Evolutionary conservation across 2,797 vertebrate species (phyloP).

Genomic region (Podarcis lilfordi): DNA sequence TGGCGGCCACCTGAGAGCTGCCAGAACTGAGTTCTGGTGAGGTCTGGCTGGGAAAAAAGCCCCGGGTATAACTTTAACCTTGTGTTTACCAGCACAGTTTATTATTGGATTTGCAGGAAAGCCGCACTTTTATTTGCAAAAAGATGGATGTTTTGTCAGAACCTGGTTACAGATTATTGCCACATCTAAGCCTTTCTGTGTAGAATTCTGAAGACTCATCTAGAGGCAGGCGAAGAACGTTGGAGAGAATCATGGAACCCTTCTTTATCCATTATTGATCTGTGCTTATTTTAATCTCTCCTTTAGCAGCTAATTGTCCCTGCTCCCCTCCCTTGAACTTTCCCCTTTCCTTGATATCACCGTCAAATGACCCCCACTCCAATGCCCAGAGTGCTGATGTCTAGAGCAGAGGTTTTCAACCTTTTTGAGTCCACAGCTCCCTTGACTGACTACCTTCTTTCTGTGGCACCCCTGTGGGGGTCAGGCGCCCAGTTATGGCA

Average conservation of each 20-base stretch:
- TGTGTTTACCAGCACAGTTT: not conserved
- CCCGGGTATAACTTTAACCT: not conserved
- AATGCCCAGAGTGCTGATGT: not conserved
- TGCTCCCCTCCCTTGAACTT: not conserved
- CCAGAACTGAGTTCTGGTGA: no score
- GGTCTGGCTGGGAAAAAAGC: no score
- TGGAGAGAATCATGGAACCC: not conserved
- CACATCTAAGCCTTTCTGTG: not conserved
- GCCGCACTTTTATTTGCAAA: not conserved
- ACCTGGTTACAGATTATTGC: not conserved
- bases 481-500: no score
- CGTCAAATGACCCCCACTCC: not conserved
- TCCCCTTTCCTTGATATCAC: not conserved
- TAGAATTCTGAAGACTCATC: not conserved
- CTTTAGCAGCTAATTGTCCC: not conserved
- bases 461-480: no score
- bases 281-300: not conserved
- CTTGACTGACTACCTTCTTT: no score
- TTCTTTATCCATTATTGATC: not conserved
- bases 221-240: not conserved
- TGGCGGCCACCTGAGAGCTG: no score
- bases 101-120: not conserved
- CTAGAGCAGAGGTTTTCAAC: not conserved
- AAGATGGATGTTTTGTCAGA: not conserved
- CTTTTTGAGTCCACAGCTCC: no score